Percentiles rank a stretch among this genome's conserved stretches.
phyloP scores from a whole-genome alignment of 1,140 invertebrate species.

The Drosophila pseudoobscura region DNA sequence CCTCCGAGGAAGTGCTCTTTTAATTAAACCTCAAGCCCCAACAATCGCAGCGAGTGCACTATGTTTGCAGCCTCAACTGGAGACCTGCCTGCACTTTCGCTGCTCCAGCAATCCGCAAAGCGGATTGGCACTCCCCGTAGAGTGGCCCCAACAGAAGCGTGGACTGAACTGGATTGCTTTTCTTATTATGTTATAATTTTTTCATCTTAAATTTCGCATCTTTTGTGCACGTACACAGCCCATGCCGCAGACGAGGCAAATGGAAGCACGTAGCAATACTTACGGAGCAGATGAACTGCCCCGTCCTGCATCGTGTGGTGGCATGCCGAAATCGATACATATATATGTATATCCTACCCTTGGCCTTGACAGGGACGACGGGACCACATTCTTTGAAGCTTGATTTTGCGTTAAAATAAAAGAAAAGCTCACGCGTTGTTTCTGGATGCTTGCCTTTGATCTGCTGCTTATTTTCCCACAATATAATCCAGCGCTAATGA shows the following conservation, averaged over 20 bases:
- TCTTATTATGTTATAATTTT: background rate
- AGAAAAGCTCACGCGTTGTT: background rate
- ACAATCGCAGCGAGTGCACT: no score
- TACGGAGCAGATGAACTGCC: slow-evolving; percentile 9
- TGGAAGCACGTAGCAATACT: slow-evolving; percentile 47
- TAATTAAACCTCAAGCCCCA: slow-evolving; percentile 4
- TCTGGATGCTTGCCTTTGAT: background rate
- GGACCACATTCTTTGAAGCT: no score
- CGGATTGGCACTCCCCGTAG: no score
- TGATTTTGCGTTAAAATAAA: no score
- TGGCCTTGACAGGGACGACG: slow-evolving; percentile 1
- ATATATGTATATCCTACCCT: background rate
- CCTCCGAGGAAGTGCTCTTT: slow-evolving; percentile 17
- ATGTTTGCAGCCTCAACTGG: no score
- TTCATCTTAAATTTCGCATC: slow-evolving; percentile 21
- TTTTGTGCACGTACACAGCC: slow-evolving; percentile 30
- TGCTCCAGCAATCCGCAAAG: no score
- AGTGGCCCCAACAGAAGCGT: no score
- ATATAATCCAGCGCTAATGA: no score
- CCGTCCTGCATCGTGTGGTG: background rate
- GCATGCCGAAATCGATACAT: background rate
- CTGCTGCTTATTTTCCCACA: slow-evolving; percentile 1
- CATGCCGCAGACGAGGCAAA: slow-evolving; percentile 10
- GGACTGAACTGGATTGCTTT: slow-evolving; percentile 12
- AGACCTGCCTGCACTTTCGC: no score